These are phyloP conservation scores for Paralichthys olivaceus DNA, from an alignment of 2,113 vertebrate genomes.

Conservation along the genomic window DNA sequence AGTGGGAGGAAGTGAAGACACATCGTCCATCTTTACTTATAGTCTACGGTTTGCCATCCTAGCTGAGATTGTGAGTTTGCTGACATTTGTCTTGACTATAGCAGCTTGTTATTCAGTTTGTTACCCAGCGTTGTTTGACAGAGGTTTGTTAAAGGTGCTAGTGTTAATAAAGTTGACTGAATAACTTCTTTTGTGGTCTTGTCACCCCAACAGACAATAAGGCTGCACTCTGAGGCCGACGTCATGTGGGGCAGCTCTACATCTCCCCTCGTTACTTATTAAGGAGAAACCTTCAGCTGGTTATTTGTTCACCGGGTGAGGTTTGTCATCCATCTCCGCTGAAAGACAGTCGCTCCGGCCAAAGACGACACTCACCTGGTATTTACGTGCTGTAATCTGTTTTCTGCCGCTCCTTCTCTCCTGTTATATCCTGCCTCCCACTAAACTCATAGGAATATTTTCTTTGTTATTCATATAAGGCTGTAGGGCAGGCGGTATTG, in stretches of 20 bases:
- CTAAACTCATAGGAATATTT: too few species aligned
- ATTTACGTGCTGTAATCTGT: slow-evolving; percentile 22
- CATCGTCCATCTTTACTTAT: too few species aligned
- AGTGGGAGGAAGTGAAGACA: too few species aligned
- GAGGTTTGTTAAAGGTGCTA: background rate
- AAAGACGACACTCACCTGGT: background rate
- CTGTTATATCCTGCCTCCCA: background rate
- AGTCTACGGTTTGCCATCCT: too few species aligned
- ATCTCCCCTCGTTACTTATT: slow-evolving; percentile 37
- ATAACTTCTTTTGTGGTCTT: slow-evolving; percentile 35
- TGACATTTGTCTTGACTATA: too few species aligned
- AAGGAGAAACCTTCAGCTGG: slow-evolving; percentile 14
- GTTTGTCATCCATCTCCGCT: slow-evolving; percentile 30
- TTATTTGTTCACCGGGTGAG: slow-evolving; percentile 46
- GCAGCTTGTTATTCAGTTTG: background rate
- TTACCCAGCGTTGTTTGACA: background rate
- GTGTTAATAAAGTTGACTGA: slow-evolving; percentile 9
- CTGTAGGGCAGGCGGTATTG: background rate
- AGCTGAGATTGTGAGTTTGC: too few species aligned
- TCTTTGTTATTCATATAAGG: background rate
- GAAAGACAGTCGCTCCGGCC: background rate
- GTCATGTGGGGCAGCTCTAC: background rate
- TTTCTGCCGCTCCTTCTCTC: background rate
- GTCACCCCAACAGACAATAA: slow-evolving; percentile 14
- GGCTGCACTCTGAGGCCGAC: background rate